These are phyloP conservation scores for Fratercula arctica DNA, from an alignment of 2,797 vertebrate species.

Conservation along the genomic window DNA sequence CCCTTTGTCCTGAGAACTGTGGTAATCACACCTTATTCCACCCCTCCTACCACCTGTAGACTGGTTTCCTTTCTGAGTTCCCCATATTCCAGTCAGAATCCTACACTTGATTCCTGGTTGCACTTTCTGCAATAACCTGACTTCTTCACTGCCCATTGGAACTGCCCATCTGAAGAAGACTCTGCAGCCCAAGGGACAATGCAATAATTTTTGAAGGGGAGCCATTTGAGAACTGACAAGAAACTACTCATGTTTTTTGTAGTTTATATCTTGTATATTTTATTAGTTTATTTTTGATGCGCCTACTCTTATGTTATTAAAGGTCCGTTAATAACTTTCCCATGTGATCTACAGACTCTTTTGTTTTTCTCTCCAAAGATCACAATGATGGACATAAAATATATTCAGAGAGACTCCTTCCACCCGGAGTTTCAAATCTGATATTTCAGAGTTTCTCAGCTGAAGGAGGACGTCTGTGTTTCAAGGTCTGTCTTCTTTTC, in stretches of 20 bases:
- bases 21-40: not conserved
- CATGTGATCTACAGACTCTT: not conserved
- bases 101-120: not conserved
- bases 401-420: not conserved
- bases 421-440: not conserved
- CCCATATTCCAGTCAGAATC: not conserved
- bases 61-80: not conserved
- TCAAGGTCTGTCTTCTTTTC: not conserved
- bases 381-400: not conserved
- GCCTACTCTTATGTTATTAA: not conserved
- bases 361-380: not conserved
- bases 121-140: not conserved
- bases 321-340: not conserved
- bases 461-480: not conserved
- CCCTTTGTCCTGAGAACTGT: not conserved
- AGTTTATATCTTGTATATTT: not conserved
- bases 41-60: not conserved
- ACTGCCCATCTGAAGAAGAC: not conserved
- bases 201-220: not conserved
- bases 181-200: not conserved
- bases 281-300: not conserved
- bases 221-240: not conserved
- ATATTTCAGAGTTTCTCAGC: not conserved
- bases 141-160: not conserved
- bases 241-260: not conserved